A percentile compares a stretch with the other conserved stretches of the same genome.
Conservation (phyloP, 2,888 invertebrate genomes). For the Orchesella flavescens region DNA sequence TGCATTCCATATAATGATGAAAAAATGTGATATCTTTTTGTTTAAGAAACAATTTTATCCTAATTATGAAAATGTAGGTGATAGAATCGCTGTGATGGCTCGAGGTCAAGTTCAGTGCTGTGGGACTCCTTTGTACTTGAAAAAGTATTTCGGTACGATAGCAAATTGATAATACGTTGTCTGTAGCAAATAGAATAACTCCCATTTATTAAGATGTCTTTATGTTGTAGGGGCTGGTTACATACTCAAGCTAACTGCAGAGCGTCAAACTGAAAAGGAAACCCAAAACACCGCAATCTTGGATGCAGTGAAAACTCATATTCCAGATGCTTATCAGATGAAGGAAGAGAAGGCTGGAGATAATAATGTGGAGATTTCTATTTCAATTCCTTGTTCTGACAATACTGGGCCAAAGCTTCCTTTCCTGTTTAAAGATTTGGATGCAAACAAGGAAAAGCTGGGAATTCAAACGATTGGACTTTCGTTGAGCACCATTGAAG, state of each 20-base stretch:
- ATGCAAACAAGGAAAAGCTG: slow-evolving; percentile 79
- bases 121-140: slow-evolving; percentile 89
- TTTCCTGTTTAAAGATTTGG: slow-evolving; percentile 79
- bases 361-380: slow-evolving; percentile 66
- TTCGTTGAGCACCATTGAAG: slow-evolving; percentile 91
- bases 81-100: slow-evolving; percentile 90
- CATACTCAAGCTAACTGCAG: slow-evolving; percentile 79
- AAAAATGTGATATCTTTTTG: too few species aligned
- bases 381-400: slow-evolving; percentile 73
- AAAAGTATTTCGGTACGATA: slow-evolving; percentile 77
- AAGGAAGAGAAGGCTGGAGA: slow-evolving; percentile 36
- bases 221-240: slow-evolving; percentile 81
- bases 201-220: too few species aligned
- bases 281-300: slow-evolving; percentile 70
- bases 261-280: neutral
- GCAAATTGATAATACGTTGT: too few species aligned
- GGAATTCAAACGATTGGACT: slow-evolving; percentile 86
- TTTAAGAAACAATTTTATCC: too few species aligned
- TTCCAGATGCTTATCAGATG: slow-evolving; percentile 74
- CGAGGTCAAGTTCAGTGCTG: slow-evolving; percentile 83
- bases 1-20: too few species aligned
- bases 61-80: slow-evolving; percentile 76
- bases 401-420: slow-evolving; percentile 78
- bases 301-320: slow-evolving; percentile 74
- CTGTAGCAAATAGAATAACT: too few species aligned